Conservation (phyloP, 2,113 vertebrate species). For the Leucoraja erinaceus region DNA sequence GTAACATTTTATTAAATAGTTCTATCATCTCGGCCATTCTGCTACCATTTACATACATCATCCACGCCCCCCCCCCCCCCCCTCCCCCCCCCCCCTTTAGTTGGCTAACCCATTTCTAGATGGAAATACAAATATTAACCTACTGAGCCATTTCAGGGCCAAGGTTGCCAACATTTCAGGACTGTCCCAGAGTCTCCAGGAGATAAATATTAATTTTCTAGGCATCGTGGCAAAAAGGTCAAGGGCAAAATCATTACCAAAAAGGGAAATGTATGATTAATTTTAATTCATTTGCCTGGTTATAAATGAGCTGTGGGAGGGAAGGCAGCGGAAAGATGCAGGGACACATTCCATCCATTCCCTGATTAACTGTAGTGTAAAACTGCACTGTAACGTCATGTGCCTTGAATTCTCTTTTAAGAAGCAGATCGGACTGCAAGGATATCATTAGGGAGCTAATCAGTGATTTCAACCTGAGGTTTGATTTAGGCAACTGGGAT, state of each 20-base stretch:
- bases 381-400: background rate
- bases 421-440: background rate
- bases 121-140: background rate
- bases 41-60: background rate
- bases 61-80: background rate
- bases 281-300: background rate
- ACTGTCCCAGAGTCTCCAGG: background rate
- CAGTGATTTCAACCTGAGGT: background rate
- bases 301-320: background rate
- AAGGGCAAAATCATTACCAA: background rate
- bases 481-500: background rate
- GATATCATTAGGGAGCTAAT: background rate
- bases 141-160: background rate
- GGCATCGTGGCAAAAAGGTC: no score
- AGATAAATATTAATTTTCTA: background rate
- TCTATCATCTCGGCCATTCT: background rate
- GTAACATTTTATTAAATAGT: background rate
- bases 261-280: background rate
- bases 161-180: background rate
- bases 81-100: background rate
- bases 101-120: no score
- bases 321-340: background rate
- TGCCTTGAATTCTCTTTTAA: background rate
- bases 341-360: background rate
- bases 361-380: background rate